Evolutionary conservation across 2,797 vertebrate species (phyloP).

Genomic region (Silurus aristotelis): DNA sequence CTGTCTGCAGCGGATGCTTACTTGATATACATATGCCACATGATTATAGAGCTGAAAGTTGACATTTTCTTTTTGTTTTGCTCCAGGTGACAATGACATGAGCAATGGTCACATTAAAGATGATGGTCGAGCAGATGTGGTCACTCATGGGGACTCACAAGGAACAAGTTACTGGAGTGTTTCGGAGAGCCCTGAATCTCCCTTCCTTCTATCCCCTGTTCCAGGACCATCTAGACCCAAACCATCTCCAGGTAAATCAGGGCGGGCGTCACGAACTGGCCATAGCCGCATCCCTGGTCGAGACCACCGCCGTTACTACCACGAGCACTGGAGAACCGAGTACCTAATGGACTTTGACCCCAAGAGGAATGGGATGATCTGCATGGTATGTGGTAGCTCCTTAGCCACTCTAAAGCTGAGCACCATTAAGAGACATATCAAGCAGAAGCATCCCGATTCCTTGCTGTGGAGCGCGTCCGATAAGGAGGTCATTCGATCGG

Average conservation of each 20-base stretch:
- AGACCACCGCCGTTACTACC: constrained; percentile 92
- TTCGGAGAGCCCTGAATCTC: constrained; percentile 70
- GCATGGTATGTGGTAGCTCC: constrained; percentile 93
- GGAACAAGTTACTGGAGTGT: constrained; percentile 78
- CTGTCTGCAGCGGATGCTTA: neutral
- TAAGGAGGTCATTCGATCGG: constrained; percentile 89
- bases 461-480: constrained; percentile 85
- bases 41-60: neutral
- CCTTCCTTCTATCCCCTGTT: constrained; percentile 70
- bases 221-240: constrained; percentile 66
- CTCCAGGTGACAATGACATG: constrained; percentile 64
- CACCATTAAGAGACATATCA: constrained; percentile 90
- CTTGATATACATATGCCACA: neutral
- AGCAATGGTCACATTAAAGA: constrained; percentile 70
- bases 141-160: constrained; percentile 62
- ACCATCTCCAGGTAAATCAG: constrained; percentile 62
- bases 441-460: constrained; percentile 90
- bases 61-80: constrained; percentile 31
- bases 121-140: constrained; percentile 51
- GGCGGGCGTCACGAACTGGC: constrained; percentile 78
- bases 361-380: constrained; percentile 88
- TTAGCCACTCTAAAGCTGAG: constrained; percentile 78
- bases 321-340: constrained; percentile 91
- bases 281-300: constrained; percentile 86
- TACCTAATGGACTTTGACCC: constrained; percentile 94